phyloP scores from a whole-genome alignment of 2,888 invertebrate species.

The Meiosimyza decipiens region DNA sequence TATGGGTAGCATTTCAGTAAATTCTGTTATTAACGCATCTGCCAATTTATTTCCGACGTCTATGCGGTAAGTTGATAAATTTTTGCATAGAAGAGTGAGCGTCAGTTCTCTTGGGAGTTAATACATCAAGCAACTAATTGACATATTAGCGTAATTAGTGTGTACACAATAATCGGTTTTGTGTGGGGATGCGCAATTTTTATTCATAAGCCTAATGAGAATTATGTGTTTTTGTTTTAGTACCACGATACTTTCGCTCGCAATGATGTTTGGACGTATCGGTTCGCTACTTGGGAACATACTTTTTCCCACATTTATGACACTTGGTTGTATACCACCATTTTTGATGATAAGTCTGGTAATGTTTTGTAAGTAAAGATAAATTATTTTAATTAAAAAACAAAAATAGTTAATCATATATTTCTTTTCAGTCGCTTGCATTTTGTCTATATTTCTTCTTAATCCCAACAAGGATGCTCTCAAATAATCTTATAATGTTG shows the following conservation, averaged over 20 bases:
- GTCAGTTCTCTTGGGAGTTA: neutral
- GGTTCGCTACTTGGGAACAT: constrained; percentile 77
- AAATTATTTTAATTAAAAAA: neutral
- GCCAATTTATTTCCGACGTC: constrained; percentile 53
- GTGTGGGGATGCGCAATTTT: too few species aligned
- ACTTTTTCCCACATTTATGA: constrained; percentile 74
- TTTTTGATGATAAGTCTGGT: constrained; percentile 74
- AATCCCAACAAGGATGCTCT: constrained; percentile 44
- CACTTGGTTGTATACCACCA: constrained; percentile 75
- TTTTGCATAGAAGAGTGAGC: neutral
- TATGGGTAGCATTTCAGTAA: constrained; percentile 49
- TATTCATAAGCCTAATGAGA: too few species aligned
- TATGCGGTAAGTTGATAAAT: constrained; percentile 44
- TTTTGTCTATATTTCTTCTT: constrained; percentile 46
- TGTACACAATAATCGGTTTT: too few species aligned
- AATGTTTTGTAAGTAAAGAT: constrained; percentile 69
- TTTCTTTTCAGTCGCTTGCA: constrained; percentile 45
- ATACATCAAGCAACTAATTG: neutral
- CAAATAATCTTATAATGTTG: constrained; percentile 31
- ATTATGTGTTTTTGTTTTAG: constrained; percentile 59
- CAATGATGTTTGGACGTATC: constrained; percentile 75
- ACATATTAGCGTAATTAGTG: neutral
- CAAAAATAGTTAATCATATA: neutral
- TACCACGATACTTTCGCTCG: constrained; percentile 77
- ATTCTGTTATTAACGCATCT: constrained; percentile 48